Evolutionary conservation across 2,797 vertebrate species (phyloP).

Genomic region (Halcyon badia): DNA sequence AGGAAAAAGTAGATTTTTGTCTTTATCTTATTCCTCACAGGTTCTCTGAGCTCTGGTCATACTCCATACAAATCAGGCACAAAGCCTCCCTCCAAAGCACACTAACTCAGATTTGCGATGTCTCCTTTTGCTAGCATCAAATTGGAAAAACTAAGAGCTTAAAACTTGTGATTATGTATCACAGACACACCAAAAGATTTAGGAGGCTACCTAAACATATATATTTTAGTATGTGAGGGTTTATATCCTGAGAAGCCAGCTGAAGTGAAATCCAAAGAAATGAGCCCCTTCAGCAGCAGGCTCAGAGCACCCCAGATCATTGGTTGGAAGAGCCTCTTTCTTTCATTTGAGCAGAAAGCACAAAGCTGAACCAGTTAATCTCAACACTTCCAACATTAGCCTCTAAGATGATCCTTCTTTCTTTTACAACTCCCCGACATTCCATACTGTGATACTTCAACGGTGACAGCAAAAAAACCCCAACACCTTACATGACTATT

Average conservation of each 20-base stretch:
- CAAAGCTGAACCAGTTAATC: background rate
- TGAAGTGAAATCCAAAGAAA: background rate
- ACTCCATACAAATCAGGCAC: background rate
- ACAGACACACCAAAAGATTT: background rate
- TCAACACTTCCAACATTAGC: background rate
- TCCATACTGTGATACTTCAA: background rate
- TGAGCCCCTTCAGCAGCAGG: background rate
- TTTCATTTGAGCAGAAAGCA: background rate
- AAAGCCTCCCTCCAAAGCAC: background rate
- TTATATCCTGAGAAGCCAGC: background rate
- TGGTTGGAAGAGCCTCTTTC: background rate
- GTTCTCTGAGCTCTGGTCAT: background rate
- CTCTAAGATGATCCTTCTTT: background rate
- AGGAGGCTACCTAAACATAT: background rate
- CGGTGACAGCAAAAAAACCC: background rate
- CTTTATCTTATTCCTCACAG: background rate
- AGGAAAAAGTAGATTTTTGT: background rate
- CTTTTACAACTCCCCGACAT: background rate
- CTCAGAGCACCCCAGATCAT: background rate
- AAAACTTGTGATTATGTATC: background rate
- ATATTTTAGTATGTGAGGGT: background rate
- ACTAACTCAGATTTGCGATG: background rate
- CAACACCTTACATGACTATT: background rate
- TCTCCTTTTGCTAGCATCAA: background rate
- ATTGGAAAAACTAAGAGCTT: slow-evolving; percentile 25